Percentiles rank a stretch among this genome's conserved stretches.
These are phyloP conservation scores for Heliconius charithonia DNA, from an alignment of 2,888 invertebrate species.

Conservation along the genomic window DNA sequence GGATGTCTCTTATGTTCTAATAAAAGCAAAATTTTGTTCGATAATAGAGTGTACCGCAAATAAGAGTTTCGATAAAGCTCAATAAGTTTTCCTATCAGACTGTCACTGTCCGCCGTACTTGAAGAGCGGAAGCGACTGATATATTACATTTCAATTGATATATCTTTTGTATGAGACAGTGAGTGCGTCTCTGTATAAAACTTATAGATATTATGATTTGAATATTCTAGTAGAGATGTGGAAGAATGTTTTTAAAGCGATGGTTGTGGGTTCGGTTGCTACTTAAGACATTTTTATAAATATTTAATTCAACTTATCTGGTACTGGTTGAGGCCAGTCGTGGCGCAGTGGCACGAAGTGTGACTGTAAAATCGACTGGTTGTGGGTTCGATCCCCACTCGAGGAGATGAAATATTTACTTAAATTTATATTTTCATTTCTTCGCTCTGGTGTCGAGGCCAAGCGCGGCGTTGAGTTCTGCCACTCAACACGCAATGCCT, in stretches of 20 bases:
- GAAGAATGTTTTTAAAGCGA: neutral
- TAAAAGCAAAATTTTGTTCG: neutral
- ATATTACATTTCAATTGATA: conserved; percentile 13
- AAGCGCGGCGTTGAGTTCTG: no score
- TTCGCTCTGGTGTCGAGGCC: no score
- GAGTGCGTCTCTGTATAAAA: neutral
- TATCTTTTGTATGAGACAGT: neutral
- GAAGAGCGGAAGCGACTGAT: neutral
- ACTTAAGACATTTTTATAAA: no score
- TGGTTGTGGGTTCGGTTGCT: no score
- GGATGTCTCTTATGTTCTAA: neutral
- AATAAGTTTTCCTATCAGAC: neutral
- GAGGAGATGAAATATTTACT: no score
- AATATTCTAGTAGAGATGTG: neutral
- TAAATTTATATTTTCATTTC: no score
- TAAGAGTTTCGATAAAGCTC: neutral
- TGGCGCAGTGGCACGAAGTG: no score
- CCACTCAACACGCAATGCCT: no score
- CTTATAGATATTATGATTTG: neutral
- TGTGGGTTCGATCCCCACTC: no score
- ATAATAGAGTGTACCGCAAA: neutral
- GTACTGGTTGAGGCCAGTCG: no score
- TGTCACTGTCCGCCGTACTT: neutral
- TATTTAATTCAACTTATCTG: no score
- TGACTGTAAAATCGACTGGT: no score